These are phyloP conservation scores for Sinella curviseta DNA, from an alignment of 1,140 invertebrate genomes.

Conservation along the genomic window DNA sequence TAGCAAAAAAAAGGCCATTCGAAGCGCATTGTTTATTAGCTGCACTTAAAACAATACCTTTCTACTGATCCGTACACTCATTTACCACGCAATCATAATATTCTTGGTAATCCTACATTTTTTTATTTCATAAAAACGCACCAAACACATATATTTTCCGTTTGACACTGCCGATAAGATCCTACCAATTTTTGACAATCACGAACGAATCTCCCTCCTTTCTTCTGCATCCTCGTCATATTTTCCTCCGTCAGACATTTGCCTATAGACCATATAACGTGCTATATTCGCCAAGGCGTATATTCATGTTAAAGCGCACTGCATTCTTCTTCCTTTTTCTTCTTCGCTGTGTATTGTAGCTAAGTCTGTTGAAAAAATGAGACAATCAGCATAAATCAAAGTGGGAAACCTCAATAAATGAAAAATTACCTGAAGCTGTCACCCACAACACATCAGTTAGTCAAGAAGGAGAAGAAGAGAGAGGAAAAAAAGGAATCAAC, in stretches of 20 bases:
- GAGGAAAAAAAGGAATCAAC: constrained; percentile 12
- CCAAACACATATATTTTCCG: constrained; percentile 11
- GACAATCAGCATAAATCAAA: constrained; percentile 27
- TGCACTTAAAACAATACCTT: too few relatives aligned
- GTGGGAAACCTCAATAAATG: constrained; percentile 24
- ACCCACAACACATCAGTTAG: constrained; percentile 26
- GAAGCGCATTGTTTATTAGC: too few relatives aligned
- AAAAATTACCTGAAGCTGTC: constrained; percentile 27
- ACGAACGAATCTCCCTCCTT: constrained; percentile 18
- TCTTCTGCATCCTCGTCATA: background rate
- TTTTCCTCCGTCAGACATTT: background rate
- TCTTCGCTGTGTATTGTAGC: background rate
- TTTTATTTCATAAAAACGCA: constrained; percentile 2
- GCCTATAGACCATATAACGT: background rate
- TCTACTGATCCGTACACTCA: too few relatives aligned
- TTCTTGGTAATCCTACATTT: too few relatives aligned
- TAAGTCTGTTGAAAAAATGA: constrained; percentile 7
- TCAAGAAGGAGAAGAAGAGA: constrained; percentile 18
- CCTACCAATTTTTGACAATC: constrained; percentile 27
- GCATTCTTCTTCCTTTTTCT: constrained; percentile 1
- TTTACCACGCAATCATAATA: too few relatives aligned
- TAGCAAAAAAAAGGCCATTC: too few relatives aligned
- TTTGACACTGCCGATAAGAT: constrained; percentile 22
- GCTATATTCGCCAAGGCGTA: background rate
- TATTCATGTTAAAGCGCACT: background rate